These are phyloP conservation scores for Yasuhikotakia modesta DNA, from an alignment of 2,797 vertebrate species.

Conservation along the genomic window DNA sequence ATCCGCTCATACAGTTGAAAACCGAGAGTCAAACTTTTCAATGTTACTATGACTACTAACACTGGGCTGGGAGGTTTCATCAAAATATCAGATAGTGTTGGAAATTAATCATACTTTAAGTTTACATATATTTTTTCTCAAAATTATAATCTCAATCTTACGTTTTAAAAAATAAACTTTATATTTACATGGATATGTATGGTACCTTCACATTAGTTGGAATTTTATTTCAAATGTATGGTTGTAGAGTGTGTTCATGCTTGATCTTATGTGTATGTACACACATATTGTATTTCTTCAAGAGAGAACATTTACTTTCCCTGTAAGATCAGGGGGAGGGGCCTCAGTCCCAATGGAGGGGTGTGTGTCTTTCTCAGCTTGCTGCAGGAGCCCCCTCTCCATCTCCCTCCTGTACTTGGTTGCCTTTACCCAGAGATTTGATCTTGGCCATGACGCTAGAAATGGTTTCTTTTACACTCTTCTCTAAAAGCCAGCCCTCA, in stretches of 20 bases:
- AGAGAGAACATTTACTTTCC: constrained; percentile 46
- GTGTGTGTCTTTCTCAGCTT: constrained; percentile 75
- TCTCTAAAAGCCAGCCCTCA: constrained; percentile 92
- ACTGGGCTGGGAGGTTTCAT: constrained; percentile 1
- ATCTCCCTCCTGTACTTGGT: constrained; percentile 83
- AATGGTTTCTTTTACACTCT: constrained; percentile 87
- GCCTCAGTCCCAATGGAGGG: constrained; percentile 58
- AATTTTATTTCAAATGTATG: no score
- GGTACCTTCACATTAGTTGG: constrained; percentile 37
- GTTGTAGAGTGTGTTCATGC: no score
- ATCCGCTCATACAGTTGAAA: constrained; percentile 35
- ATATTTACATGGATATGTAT: constrained; percentile 57
- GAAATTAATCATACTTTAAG: not conserved
- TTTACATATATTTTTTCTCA: constrained; percentile 17
- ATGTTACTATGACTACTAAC: not conserved
- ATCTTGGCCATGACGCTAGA: constrained; percentile 75
- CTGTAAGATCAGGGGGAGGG: constrained; percentile 34
- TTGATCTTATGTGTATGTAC: constrained; percentile 15
- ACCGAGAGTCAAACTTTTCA: constrained; percentile 6
- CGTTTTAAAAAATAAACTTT: constrained; percentile 67
- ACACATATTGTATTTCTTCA: constrained; percentile 37
- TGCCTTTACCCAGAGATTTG: constrained; percentile 83
- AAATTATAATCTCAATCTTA: no score
- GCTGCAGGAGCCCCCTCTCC: constrained; percentile 66
- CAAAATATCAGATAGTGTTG: not conserved